Percentiles rank a stretch among this genome's conserved stretches.
Conservation (phyloP, 1,140 invertebrate genomes). For the Caenorhabditis inopinata region DNA sequence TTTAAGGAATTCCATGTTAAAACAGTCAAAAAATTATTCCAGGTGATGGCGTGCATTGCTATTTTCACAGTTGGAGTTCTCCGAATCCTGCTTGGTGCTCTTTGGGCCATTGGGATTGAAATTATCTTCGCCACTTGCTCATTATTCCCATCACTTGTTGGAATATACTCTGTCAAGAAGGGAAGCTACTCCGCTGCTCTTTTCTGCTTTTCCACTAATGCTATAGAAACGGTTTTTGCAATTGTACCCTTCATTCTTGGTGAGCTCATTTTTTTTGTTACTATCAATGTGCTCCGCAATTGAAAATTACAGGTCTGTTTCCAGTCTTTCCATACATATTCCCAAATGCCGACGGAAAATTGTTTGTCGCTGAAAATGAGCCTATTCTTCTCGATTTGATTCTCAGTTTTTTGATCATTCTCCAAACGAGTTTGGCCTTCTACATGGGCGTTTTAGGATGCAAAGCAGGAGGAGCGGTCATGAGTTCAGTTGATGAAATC, state of each 20-base stretch:
- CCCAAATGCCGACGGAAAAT: background rate
- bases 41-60: background rate
- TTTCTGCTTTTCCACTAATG: background rate
- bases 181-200: background rate
- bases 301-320: slow-evolving; percentile 8
- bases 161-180: background rate
- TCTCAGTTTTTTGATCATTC: background rate
- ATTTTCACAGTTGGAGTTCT: background rate
- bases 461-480: background rate
- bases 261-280: background rate
- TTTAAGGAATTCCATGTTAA: no score
- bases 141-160: background rate
- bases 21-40: background rate
- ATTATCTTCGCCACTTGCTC: background rate
- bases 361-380: background rate
- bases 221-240: background rate
- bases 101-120: slow-evolving; percentile 16
- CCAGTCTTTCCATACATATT: slow-evolving; percentile 13
- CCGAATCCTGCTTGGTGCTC: background rate
- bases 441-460: background rate
- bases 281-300: background rate
- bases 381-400: background rate
- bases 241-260: background rate
- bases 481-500: slow-evolving; percentile 15
- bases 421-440: background rate